Evolutionary conservation across 2,797 vertebrate species (phyloP), one percentile per base, ranked within the genome.

Genomic region (Oceanodroma leucorhoa): DNA sequence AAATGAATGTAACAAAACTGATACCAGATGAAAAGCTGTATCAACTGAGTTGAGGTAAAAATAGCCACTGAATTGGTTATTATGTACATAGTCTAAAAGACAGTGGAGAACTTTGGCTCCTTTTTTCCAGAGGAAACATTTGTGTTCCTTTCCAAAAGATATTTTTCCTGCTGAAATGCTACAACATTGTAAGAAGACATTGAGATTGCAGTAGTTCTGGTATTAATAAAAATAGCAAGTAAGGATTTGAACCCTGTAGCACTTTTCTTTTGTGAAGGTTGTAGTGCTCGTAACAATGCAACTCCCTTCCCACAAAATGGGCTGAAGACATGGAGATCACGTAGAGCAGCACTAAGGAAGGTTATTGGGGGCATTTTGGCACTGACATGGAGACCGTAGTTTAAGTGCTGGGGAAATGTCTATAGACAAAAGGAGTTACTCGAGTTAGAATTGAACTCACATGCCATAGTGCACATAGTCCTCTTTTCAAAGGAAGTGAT

Each of bases 251-350:
- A 71, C 34, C 60, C 14, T 10, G 45, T 3, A 54, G 46, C 55
- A 50, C 55, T 66, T 87, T 38, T 30, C 41, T 58, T 77, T 48
- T 1, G 1, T 75, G 78, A 79, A 84, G n/a, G 40, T 53, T 82
- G 61, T 32, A 57, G 38, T 32, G 14, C 43, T 70, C 23, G 1
- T 43, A 81, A 38, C 24, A 65, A 41, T 16, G 23, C 24, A 75
- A 54, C 17, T 55, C 24, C 13, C 30, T 58, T 69, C 65, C 71
- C 62, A 64, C 21, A 67, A 65, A 76, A 32, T 9, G 32, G 45
- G 10, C 72, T 60, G 40, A 61, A 43, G 40, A 48, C 0, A 0
- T 11, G 38, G 36, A 69, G 50, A 41, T 55, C 48, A 50, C 1
- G 2, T 8, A n/a, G 10, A 50, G 26, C 27, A 61, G 29, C n/a